Conservation (phyloP, 2,113 vertebrate species). For the Ameiurus melas region DNA sequence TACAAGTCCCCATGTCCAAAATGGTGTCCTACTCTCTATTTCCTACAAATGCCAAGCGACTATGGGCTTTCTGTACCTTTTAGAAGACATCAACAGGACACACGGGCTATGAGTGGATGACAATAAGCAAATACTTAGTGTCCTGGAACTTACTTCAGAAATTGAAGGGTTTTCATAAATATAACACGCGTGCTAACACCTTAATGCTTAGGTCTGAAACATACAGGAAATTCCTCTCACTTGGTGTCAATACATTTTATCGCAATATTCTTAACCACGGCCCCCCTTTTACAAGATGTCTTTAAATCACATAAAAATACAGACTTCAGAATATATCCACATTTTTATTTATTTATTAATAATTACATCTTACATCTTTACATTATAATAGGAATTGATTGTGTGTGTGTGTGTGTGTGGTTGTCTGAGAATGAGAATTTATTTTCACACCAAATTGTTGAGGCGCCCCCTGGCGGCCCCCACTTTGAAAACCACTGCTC, state of each 20-base stretch:
- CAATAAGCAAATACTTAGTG: neutral
- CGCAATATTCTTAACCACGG: neutral
- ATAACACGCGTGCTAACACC: neutral
- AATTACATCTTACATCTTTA: too few species aligned
- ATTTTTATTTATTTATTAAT: too few species aligned
- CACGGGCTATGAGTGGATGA: neutral
- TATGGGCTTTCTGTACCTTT: neutral
- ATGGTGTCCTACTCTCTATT: neutral
- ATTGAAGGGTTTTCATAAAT: neutral
- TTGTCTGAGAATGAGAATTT: too few species aligned
- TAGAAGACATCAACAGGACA: neutral
- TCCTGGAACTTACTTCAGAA: neutral
- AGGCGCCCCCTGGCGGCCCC: too few species aligned
- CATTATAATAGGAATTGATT: too few species aligned
- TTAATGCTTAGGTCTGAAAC: neutral
- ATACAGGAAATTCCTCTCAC: neutral
- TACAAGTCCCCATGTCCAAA: neutral
- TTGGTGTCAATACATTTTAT: neutral
- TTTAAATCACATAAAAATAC: too few species aligned
- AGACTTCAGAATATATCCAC: too few species aligned
- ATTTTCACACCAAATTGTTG: too few species aligned
- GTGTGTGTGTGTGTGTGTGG: too few species aligned
- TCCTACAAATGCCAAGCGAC: neutral
- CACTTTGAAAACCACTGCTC: too few species aligned
- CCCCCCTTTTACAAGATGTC: too few species aligned